Percentiles rank a stretch among this genome's conserved stretches.
Conservation (phyloP, 1,140 invertebrate genomes). For the Drosophila paulistorum region DNA sequence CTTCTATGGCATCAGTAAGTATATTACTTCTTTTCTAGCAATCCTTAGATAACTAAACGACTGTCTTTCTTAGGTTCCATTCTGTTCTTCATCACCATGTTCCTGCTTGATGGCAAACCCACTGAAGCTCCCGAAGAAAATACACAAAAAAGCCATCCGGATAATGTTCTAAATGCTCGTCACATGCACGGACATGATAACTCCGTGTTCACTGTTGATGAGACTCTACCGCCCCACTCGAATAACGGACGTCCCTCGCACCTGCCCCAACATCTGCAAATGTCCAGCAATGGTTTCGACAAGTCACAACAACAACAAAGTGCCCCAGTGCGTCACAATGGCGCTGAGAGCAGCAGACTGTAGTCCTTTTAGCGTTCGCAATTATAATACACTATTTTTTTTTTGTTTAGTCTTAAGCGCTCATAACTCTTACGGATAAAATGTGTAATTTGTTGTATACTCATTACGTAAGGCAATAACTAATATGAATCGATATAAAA, state of each 20-base stretch:
- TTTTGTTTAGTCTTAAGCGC: conserved; percentile 39
- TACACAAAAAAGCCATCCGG: conserved; percentile 50
- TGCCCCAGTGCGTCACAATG: conserved; percentile 44
- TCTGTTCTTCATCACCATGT: conserved; percentile 77
- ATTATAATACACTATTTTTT: conserved; percentile 44
- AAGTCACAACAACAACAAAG: conserved; percentile 44
- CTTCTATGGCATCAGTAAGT: conserved; percentile 89
- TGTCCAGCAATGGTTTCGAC: conserved; percentile 71
- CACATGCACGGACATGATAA: conserved; percentile 78
- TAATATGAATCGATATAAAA: not conserved
- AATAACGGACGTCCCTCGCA: conserved; percentile 57
- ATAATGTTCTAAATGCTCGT: conserved; percentile 60
- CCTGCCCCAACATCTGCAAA: conserved; percentile 73
- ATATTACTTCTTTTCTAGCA: not conserved
- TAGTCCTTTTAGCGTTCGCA: conserved; percentile 37
- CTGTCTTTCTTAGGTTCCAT: conserved; percentile 59
- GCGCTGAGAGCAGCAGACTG: conserved; percentile 81
- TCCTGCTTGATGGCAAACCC: conserved; percentile 73
- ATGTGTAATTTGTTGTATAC: not conserved
- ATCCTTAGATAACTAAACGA: not conserved
- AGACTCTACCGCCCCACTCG: conserved; percentile 60
- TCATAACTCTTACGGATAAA: not conserved
- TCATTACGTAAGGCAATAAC: too few relatives aligned
- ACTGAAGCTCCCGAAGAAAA: conserved; percentile 30
- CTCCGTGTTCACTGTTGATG: conserved; percentile 74